These are phyloP conservation scores for Slavum lentiscoides DNA, from an alignment of 2,888 invertebrate genomes.

Conservation along the genomic window DNA sequence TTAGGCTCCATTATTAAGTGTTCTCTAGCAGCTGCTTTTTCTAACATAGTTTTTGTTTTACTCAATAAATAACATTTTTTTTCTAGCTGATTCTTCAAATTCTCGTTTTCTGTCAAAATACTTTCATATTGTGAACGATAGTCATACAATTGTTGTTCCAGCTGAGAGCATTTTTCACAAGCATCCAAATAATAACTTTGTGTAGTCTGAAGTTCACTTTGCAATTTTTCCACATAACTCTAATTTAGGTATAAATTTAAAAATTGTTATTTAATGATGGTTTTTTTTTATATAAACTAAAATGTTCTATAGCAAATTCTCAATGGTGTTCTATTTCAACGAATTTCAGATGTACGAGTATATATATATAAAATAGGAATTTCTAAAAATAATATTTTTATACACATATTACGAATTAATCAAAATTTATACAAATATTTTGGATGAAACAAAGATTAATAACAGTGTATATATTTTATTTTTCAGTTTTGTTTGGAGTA, in stretches of 20 bases:
- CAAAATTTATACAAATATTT: no score
- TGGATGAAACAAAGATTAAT: no score
- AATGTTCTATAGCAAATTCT: no score
- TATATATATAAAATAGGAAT: no score
- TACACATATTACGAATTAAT: no score
- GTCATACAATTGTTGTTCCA: constrained; percentile 56
- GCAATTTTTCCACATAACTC: constrained; percentile 57
- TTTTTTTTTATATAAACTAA: neutral
- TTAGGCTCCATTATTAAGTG: constrained; percentile 64
- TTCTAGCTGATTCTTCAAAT: constrained; percentile 65
- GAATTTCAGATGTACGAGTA: no score
- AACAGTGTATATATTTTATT: no score
- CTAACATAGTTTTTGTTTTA: constrained; percentile 68
- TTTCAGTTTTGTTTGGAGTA: no score
- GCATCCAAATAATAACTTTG: constrained; percentile 57
- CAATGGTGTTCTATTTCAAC: no score
- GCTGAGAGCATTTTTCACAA: constrained; percentile 56
- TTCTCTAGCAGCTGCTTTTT: constrained; percentile 69
- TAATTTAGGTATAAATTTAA: constrained; percentile 21
- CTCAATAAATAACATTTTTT: constrained; percentile 68
- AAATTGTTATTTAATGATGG: neutral
- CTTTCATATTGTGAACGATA: constrained; percentile 38
- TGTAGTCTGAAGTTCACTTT: constrained; percentile 57
- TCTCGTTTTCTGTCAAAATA: constrained; percentile 61
- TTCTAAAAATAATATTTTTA: no score